Percentiles rank a stretch among this genome's conserved stretches.
These are phyloP conservation scores for Blastomussa wellsi DNA, from an alignment of 92 coral and sea anemone genomes.

Conservation along the genomic window DNA sequence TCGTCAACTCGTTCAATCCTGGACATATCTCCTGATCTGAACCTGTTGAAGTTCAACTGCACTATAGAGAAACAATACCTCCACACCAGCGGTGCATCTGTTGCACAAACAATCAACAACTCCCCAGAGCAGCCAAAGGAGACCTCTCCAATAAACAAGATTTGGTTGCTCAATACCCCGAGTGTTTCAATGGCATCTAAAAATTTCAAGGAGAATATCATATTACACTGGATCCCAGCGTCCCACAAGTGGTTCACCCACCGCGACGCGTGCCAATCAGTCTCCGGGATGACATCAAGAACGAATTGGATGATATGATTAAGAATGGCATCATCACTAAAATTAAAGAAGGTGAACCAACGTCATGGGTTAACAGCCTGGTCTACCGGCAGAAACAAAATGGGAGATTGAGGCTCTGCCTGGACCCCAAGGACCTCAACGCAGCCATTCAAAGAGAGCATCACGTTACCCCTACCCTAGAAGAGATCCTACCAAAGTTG, in stretches of 20 bases:
- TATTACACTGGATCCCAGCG: constrained; percentile 47
- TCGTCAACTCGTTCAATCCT: too few relatives aligned
- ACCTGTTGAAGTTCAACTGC: constrained; percentile 53
- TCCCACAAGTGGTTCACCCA: constrained; percentile 51
- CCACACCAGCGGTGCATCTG: constrained; percentile 5
- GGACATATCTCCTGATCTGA: constrained; percentile 53
- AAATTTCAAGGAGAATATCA: constrained; percentile 62
- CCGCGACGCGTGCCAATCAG: constrained; percentile 47
- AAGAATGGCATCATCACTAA: too few relatives aligned
- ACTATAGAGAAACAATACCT: constrained; percentile 32
- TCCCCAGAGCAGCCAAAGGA: too few relatives aligned
- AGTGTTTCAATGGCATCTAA: constrained; percentile 55
- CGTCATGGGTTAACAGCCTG: too few relatives aligned
- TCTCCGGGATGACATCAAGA: constrained; percentile 61
- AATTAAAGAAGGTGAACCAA: too few relatives aligned
- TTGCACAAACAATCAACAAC: not conserved
- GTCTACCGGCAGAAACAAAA: too few relatives aligned
- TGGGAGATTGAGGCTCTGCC: too few relatives aligned
- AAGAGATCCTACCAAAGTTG: too few relatives aligned
- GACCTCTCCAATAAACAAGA: constrained; percentile 38
- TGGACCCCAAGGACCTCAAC: too few relatives aligned
- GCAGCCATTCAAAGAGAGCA: too few relatives aligned
- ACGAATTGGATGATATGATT: constrained; percentile 62
- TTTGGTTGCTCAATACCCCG: constrained; percentile 39
- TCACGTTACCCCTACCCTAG: too few relatives aligned